Evolutionary conservation across 2,797 vertebrate genomes (phyloP).

Genomic region (Neomorphus geoffroyi): DNA sequence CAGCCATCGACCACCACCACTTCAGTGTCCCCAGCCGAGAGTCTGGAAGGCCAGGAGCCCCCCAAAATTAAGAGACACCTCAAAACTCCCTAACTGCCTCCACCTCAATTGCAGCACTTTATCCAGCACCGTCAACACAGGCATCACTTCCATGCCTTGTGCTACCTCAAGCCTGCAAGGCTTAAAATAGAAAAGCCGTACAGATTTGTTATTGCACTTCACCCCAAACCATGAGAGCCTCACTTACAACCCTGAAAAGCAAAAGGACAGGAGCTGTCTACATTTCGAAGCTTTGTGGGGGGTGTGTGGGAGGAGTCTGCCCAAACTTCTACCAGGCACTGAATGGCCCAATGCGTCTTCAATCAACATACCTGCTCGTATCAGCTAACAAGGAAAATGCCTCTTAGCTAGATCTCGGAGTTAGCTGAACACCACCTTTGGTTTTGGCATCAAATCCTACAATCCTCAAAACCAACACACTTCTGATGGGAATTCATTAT

Average conservation of each 20-base stretch:
- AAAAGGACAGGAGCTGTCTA: not conserved
- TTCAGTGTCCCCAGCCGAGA: not conserved
- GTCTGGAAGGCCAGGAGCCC: not conserved
- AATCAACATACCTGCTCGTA: not conserved
- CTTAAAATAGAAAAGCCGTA: not conserved
- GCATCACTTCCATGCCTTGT: not conserved
- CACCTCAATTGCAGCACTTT: not conserved
- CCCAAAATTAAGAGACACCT: not conserved
- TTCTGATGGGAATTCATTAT: not conserved
- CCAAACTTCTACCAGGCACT: not conserved
- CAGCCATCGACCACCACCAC: accelerated
- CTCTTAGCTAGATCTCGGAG: not conserved
- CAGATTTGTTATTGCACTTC: not conserved
- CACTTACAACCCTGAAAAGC: not conserved
- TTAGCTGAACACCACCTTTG: not conserved
- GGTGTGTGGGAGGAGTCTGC: too few species aligned
- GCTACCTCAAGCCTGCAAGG: not conserved
- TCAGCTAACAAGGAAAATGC: not conserved
- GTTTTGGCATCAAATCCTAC: not conserved
- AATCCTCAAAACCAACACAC: not conserved
- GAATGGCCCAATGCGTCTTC: not conserved
- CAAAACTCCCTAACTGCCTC: not conserved
- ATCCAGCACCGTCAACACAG: not conserved
- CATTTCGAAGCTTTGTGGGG: not conserved
- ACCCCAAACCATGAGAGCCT: not conserved